phyloP scores from a whole-genome alignment of 2,888 invertebrate genomes.

The Neoaliturus tenellus region DNA sequence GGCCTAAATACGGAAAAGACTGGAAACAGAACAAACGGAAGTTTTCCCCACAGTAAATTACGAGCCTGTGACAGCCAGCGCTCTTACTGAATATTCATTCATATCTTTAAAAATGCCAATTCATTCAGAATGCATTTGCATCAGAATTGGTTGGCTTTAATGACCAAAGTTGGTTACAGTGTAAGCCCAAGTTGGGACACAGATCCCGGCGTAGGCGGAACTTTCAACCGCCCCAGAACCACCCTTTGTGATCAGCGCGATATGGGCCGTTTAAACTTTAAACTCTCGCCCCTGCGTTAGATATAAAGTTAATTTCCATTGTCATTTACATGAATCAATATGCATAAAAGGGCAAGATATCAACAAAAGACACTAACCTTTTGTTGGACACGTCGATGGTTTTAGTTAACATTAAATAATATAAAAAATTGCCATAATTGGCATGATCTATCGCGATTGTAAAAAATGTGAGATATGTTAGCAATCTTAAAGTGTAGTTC shows the following conservation, averaged over 20 bases:
- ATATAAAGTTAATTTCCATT: too few species aligned
- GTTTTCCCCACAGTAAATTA: not conserved
- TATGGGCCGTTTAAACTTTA: not conserved
- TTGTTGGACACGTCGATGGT: too few species aligned
- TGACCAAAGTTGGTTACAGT: constrained; percentile 17
- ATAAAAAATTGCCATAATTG: too few species aligned
- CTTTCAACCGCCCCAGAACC: not conserved
- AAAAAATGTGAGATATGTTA: too few species aligned
- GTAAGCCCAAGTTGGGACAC: not conserved
- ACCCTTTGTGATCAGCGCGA: not conserved
- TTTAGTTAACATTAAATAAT: too few species aligned
- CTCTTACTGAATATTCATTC: not conserved
- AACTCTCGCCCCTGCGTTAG: not conserved
- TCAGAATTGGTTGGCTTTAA: not conserved
- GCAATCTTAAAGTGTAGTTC: too few species aligned
- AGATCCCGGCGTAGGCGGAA: not conserved
- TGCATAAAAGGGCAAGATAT: too few species aligned
- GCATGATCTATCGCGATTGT: too few species aligned
- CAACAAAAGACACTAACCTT: too few species aligned
- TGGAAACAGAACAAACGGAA: not conserved
- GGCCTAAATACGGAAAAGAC: not conserved
- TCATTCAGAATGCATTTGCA: constrained; percentile 41
- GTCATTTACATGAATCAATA: too few species aligned
- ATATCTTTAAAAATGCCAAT: constrained; percentile 15
- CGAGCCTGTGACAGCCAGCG: not conserved